A percentile compares a stretch with the other conserved stretches of the same genome.
phyloP scores from a whole-genome alignment of 1,140 invertebrate genomes.

The Brachionus plicatilis region DNA sequence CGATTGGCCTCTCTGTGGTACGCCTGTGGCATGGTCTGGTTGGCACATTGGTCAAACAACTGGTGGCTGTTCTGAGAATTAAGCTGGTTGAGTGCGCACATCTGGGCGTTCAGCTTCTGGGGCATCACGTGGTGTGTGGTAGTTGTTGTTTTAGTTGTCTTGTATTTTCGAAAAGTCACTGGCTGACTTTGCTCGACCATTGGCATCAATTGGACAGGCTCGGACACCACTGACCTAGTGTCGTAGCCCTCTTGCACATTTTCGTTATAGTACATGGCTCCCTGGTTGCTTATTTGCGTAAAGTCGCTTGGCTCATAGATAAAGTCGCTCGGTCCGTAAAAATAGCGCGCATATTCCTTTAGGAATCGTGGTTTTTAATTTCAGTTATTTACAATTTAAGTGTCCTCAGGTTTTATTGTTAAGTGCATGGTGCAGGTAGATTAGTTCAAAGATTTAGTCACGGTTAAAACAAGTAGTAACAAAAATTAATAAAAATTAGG shows the following conservation, averaged over 20 bases:
- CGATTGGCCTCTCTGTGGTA: not conserved
- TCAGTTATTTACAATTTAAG: not conserved
- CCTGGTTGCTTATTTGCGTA: not conserved
- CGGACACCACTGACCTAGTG: slow-evolving; percentile 25
- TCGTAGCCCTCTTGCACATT: slow-evolving; percentile 28
- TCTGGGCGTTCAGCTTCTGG: not conserved
- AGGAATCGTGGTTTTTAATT: not conserved
- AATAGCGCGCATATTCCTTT: slow-evolving; percentile 9
- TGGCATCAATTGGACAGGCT: not conserved
- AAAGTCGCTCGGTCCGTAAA: slow-evolving; percentile 40
- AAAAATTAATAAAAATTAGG: not conserved
- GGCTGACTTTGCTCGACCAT: not conserved
- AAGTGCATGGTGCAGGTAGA: not conserved
- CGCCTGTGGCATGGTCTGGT: not conserved
- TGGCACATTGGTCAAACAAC: not conserved
- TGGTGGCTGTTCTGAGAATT: not conserved
- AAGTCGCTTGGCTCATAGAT: slow-evolving; percentile 32
- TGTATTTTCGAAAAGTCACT: slow-evolving; percentile 23
- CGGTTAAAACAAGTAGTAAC: not conserved
- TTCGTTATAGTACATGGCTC: not conserved
- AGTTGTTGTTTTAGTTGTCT: slow-evolving; percentile 37
- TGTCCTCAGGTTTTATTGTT: slow-evolving; percentile 30
- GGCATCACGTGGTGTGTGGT: slow-evolving; percentile 21
- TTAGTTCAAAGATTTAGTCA: not conserved
- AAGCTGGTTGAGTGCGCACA: not conserved